Conservation (phyloP, 2,113 vertebrate genomes). For the Anoura caudifer region DNA sequence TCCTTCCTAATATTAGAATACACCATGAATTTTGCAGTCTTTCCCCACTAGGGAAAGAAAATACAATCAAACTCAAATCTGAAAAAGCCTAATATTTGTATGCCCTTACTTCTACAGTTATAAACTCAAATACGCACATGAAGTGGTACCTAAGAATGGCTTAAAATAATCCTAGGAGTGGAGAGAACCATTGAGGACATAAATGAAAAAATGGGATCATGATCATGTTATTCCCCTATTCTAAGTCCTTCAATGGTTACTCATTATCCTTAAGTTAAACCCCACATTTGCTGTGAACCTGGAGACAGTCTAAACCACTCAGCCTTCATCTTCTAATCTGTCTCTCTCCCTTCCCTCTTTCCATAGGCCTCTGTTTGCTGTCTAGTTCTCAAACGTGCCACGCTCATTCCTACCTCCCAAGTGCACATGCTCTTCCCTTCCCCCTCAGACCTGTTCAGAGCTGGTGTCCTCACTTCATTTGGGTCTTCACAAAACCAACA, state of each 20-base stretch:
- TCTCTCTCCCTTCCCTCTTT: background rate
- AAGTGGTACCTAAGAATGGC: background rate
- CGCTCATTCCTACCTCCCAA: background rate
- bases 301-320: background rate
- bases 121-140: constrained; percentile 22
- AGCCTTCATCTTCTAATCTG: background rate
- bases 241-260: background rate
- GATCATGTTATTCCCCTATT: background rate
- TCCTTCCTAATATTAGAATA: background rate
- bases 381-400: background rate
- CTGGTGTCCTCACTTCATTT: background rate
- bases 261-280: background rate
- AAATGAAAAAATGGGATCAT: background rate
- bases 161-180: background rate
- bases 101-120: background rate
- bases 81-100: background rate
- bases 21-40: background rate
- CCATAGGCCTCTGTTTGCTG: background rate
- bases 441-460: background rate
- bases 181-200: background rate
- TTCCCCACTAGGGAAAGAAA: background rate
- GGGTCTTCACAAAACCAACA: background rate
- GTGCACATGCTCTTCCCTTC: background rate
- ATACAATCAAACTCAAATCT: background rate
- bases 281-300: background rate